Conservation (phyloP, 2,888 invertebrate species). For the Leistus spinibarbis region DNA sequence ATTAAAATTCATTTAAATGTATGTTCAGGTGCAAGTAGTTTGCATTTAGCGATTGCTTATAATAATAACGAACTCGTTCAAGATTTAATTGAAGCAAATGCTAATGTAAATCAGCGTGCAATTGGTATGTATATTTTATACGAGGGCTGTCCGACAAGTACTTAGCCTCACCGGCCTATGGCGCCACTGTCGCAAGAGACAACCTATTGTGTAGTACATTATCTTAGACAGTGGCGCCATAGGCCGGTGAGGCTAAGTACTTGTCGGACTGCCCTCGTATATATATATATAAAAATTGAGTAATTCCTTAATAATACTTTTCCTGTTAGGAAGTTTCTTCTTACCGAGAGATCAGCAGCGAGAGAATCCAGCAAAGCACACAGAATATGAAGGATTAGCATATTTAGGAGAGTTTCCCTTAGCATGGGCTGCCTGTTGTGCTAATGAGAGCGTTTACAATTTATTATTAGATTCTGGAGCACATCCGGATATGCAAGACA, state of each 20-base stretch:
- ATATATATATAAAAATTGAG: neutral
- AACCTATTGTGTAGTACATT: too few relatives aligned
- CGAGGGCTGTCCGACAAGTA: too few relatives aligned
- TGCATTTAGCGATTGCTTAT: conserved; percentile 96
- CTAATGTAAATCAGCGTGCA: conserved; percentile 90
- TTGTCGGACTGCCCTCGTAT: too few relatives aligned
- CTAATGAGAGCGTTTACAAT: conserved; percentile 97
- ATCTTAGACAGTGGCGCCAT: too few relatives aligned
- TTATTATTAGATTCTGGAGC: conserved; percentile 89
- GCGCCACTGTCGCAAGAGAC: too few relatives aligned
- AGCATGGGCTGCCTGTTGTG: conserved; percentile 97
- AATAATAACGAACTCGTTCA: conserved; percentile 95
- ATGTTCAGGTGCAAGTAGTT: conserved; percentile 79
- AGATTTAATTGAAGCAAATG: conserved; percentile 90
- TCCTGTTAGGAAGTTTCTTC: conserved; percentile 79
- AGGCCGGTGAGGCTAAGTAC: too few relatives aligned
- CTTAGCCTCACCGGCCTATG: too few relatives aligned
- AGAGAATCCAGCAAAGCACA: conserved; percentile 75
- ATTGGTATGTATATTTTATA: conserved; percentile 68
- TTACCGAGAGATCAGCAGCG: conserved; percentile 92
- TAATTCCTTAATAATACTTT: neutral
- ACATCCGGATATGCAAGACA: conserved; percentile 94
- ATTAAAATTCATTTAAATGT: neutral
- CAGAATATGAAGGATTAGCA: conserved; percentile 95
- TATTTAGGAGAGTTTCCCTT: conserved; percentile 97